Evolutionary conservation across 23 tunicate species (phyloP), one percentile per base, ranked within the genome.

Genomic region (Styela plicata): DNA sequence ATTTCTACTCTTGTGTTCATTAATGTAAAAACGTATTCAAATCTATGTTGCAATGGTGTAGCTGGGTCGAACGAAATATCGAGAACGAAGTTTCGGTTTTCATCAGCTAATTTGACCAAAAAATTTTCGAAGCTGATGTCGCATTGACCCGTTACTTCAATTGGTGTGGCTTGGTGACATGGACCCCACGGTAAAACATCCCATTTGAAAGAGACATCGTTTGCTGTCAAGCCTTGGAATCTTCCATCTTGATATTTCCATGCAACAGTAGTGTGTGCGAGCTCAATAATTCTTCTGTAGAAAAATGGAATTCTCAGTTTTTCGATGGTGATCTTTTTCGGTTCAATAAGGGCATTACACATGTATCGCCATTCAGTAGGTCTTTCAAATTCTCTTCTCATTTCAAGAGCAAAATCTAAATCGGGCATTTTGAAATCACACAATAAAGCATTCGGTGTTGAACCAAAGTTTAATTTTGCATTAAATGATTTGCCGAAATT

Each of bases 341-440:
- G 71, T 22, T 24, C 17, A 25, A 67, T 29, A 25, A 22, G 30
- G 31, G 71, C 71, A 16, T 67, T 24, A 24, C 30, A 1, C 30
- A 67, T 16, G 31, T 67, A 67, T 67, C 71, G 17, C 31, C 71
- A 25, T 67, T 67, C 71, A 25, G 31, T 29, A 29, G 71, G 71
- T 67, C 30, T 1, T 29, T 29, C 31, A 0, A 16, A 27, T 18
- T 67, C 71, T 1, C 1, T 17, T 25, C 71, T 22, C 23, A 22
- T 67, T 27, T 67, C 71, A 27, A 67, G n/a, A 27, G 31, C 31
- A 67, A 27, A 67, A 0, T 29, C 31, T 24, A 67, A 22, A 24
- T 67, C 71, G 2, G 71, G n/a, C 71, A 67, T 67, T 25, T 67
- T 67, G 71, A 67, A 16, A 22, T 67, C 31, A 67, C 71, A 67